A percentile compares a stretch with the other conserved stretches of the same genome.
Evolutionary conservation across 2,888 invertebrate genomes (phyloP).

Genomic region (Leucania comma): DNA sequence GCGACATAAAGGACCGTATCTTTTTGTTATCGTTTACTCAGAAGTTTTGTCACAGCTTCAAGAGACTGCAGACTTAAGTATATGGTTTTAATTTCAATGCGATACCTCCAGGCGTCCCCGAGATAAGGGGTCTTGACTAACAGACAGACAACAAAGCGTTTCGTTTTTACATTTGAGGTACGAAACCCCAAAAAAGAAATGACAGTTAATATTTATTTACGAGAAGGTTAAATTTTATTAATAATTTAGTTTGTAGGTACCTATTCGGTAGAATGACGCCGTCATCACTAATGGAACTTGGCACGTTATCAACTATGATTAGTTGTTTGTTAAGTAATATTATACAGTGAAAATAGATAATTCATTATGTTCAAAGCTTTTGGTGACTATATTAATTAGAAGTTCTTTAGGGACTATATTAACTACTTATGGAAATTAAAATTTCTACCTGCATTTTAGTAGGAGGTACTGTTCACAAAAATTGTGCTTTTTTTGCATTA

Average conservation of each 20-base stretch:
- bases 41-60: too few relatives aligned
- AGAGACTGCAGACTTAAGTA: too few relatives aligned
- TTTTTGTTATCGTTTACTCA: too few relatives aligned
- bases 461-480: too few relatives aligned
- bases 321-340: conserved; percentile 17
- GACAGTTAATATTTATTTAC: conserved; percentile 4
- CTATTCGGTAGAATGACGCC: conserved; percentile 2
- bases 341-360: conserved; percentile 12
- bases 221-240: neutral
- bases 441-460: neutral
- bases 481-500: too few relatives aligned
- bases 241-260: conserved; percentile 17
- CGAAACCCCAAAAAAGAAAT: too few relatives aligned
- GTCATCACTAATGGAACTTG: conserved; percentile 24
- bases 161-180: too few relatives aligned
- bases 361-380: conserved; percentile 11
- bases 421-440: neutral
- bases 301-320: conserved; percentile 36
- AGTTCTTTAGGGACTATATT: neutral
- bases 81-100: too few relatives aligned
- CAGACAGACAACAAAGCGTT: too few relatives aligned
- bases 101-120: too few relatives aligned
- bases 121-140: too few relatives aligned
- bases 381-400: neutral
- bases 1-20: too few relatives aligned